These are phyloP conservation scores for Merluccius polli DNA, from an alignment of 2,797 vertebrate genomes.

Conservation along the genomic window DNA sequence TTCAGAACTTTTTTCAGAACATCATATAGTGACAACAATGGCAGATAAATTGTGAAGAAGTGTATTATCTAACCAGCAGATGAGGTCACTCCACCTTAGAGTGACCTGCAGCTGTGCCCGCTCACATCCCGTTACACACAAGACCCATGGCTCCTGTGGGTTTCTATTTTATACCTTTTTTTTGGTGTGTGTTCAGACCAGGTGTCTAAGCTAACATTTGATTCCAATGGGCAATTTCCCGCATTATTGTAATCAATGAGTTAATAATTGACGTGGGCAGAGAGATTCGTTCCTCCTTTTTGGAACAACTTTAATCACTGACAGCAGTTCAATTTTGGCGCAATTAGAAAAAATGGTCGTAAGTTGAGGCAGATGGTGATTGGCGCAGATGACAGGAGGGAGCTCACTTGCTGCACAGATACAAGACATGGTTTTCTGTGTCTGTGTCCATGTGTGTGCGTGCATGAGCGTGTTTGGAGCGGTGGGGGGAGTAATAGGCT, in stretches of 20 bases:
- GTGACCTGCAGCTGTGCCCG: constrained; percentile 34
- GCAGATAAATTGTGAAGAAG: not conserved
- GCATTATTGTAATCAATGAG: constrained; percentile 95
- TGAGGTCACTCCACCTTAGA: constrained; percentile 17
- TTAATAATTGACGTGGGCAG: constrained; percentile 84
- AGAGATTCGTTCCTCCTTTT: constrained; percentile 79
- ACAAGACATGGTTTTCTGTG: not conserved
- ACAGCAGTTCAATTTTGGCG: constrained; percentile 83
- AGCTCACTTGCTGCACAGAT: constrained; percentile 12
- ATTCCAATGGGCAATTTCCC: constrained; percentile 84
- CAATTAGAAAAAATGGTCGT: constrained; percentile 89
- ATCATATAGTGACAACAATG: not conserved
- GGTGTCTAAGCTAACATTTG: constrained; percentile 82
- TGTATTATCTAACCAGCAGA: no score
- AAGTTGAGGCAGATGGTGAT: constrained; percentile 84
- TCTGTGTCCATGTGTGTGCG: not conserved
- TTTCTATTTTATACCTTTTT: constrained; percentile 17
- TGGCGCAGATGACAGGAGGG: constrained; percentile 61
- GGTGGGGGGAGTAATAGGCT: not conserved
- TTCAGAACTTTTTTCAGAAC: no score
- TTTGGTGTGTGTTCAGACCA: constrained; percentile 65
- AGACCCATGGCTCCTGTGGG: constrained; percentile 73
- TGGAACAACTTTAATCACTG: constrained; percentile 88
- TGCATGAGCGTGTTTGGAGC: not conserved
- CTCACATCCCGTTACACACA: constrained; percentile 55